Percentiles rank a stretch among this genome's conserved stretches.
Conservation (phyloP, 2,113 vertebrate species). For the Puntigrus tetrazona region DNA sequence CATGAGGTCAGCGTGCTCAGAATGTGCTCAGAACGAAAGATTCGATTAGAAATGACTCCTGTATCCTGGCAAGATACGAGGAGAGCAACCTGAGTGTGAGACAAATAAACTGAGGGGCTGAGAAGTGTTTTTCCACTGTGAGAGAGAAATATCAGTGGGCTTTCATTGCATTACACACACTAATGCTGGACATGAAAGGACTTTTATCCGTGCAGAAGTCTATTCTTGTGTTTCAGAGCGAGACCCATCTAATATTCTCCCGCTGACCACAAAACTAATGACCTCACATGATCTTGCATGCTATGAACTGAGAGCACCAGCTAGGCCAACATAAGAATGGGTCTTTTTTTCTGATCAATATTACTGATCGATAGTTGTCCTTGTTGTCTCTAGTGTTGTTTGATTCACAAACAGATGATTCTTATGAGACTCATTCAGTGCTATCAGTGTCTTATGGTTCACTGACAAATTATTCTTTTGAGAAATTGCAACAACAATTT, state of each 20-base stretch:
- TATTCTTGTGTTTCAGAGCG: conserved; percentile 26
- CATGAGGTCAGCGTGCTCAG: not conserved
- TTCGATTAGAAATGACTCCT: conserved; percentile 36
- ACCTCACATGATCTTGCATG: not conserved
- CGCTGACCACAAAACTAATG: not conserved
- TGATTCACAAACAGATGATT: not conserved
- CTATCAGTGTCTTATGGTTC: too few relatives aligned
- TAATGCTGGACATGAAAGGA: not conserved
- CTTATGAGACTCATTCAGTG: too few relatives aligned
- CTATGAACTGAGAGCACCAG: not conserved
- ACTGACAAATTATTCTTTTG: too few relatives aligned
- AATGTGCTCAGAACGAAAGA: conserved; percentile 17
- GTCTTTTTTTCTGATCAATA: not conserved
- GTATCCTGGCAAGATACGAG: conserved; percentile 44
- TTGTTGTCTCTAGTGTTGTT: not conserved
- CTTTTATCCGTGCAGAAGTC: not conserved
- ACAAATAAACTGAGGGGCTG: not conserved
- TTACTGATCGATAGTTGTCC: too few relatives aligned
- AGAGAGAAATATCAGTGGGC: conserved; percentile 19
- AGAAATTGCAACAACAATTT: too few relatives aligned
- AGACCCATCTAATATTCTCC: not conserved
- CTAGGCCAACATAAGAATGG: not conserved
- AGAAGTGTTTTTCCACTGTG: conserved; percentile 35
- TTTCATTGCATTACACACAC: not conserved
- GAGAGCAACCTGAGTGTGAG: conserved; percentile 64